phyloP scores from a whole-genome alignment of 1,140 invertebrate genomes.

The Meloidogyne exigua region DNA sequence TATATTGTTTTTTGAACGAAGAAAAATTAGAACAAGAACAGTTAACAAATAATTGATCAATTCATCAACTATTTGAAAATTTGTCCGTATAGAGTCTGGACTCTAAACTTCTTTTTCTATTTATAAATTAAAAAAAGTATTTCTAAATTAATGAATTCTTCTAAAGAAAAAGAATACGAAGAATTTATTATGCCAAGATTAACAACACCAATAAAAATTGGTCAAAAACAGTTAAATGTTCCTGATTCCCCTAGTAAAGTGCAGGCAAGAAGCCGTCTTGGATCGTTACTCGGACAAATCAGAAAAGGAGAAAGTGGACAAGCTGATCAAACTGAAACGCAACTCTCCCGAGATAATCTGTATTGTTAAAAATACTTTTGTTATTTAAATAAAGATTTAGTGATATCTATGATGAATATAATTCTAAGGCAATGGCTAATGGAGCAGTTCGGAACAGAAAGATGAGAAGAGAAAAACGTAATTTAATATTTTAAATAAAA shows the following conservation, averaged over 20 bases:
- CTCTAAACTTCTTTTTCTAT: too few relatives aligned
- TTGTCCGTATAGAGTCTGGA: too few relatives aligned
- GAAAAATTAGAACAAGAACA: too few relatives aligned
- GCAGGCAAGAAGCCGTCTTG: constrained; percentile 14
- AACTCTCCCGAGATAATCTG: not conserved
- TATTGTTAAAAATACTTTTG: not conserved
- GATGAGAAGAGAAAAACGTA: constrained; percentile 47
- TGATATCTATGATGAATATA: constrained; percentile 1
- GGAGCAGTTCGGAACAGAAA: constrained; percentile 23
- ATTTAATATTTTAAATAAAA: not conserved
- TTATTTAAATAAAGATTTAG: not conserved
- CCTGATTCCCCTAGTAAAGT: constrained; percentile 22
- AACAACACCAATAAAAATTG: not conserved
- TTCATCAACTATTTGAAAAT: too few relatives aligned
- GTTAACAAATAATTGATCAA: too few relatives aligned
- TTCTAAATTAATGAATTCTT: too few relatives aligned
- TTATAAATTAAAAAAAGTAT: too few relatives aligned
- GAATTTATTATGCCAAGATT: constrained; percentile 3
- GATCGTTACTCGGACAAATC: constrained; percentile 15
- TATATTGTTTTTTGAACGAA: too few relatives aligned
- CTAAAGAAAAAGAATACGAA: not conserved
- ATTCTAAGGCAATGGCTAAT: not conserved
- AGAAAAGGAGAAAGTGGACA: constrained; percentile 12
- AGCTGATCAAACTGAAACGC: not conserved
- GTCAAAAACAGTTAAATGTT: constrained; percentile 4